Conservation (phyloP, 2,797 vertebrate genomes). For the Anguilla anguilla region DNA sequence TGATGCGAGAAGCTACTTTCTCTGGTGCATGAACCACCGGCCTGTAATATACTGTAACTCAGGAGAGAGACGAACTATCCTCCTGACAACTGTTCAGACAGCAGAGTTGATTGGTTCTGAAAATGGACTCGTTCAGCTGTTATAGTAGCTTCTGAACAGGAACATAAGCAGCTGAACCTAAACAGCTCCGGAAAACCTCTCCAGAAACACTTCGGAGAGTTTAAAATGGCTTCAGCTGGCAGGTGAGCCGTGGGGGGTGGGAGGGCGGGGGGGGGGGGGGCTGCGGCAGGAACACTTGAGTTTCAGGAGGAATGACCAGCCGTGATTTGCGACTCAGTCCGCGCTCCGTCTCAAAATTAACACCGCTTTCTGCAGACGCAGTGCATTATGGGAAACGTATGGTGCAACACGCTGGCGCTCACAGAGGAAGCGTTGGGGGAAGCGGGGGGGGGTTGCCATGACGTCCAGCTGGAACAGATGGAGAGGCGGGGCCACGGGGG, state of each 20-base stretch:
- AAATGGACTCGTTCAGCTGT: background rate
- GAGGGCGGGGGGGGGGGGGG: no score
- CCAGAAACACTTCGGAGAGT: background rate
- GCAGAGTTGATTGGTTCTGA: background rate
- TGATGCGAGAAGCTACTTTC: background rate
- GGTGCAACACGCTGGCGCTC: background rate
- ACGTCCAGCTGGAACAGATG: background rate
- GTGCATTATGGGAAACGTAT: background rate
- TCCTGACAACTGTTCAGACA: no score
- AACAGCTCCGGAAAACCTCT: background rate
- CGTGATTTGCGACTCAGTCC: background rate
- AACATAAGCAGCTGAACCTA: background rate
- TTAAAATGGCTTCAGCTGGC: background rate
- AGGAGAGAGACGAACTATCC: no score
- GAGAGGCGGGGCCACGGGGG: background rate
- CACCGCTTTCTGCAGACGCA: background rate
- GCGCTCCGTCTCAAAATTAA: conserved; percentile 2
- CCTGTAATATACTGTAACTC: no score
- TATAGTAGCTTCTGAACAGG: background rate
- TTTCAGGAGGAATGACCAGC: background rate
- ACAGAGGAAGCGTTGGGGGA: background rate
- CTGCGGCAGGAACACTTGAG: background rate
- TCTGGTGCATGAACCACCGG: background rate
- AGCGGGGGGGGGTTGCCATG: background rate
- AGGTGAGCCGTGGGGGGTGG: no score